phyloP scores from a whole-genome alignment of 2,888 invertebrate species.

The Troides aeacus region DNA sequence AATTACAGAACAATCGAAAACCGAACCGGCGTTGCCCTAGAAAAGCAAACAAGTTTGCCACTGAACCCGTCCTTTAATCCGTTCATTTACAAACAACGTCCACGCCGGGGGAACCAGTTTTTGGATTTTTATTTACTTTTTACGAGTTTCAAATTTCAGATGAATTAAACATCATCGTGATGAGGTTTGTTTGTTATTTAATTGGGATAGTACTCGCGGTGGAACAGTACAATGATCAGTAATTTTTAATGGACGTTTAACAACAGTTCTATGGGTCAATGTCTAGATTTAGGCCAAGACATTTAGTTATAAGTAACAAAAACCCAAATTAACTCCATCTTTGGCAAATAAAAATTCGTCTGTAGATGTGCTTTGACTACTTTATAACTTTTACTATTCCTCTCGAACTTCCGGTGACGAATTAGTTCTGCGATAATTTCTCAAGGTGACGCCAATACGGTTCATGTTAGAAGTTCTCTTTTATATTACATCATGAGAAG shows the following conservation, averaged over 20 bases:
- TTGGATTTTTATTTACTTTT: slow-evolving; percentile 3
- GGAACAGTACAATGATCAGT: neutral
- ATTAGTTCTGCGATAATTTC: too few species aligned
- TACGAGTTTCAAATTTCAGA: slow-evolving; percentile 7
- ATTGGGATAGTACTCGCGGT: neutral
- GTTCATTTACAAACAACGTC: slow-evolving; percentile 20
- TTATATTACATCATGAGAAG: too few species aligned
- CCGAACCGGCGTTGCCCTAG: neutral
- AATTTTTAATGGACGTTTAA: neutral
- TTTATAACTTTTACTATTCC: too few species aligned
- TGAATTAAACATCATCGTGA: slow-evolving; percentile 3
- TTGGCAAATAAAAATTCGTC: too few species aligned
- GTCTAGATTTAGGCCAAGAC: neutral
- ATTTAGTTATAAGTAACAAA: too few species aligned
- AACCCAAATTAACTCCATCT: too few species aligned
- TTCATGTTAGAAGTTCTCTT: too few species aligned
- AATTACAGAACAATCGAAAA: slow-evolving; percentile 2
- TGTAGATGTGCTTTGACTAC: too few species aligned
- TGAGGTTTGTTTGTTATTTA: neutral
- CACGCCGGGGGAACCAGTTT: slow-evolving; percentile 6
- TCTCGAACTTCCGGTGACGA: too few species aligned
- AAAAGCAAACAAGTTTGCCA: slow-evolving; percentile 14
- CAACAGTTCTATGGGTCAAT: neutral
- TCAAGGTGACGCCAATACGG: too few species aligned
- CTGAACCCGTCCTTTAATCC: slow-evolving; percentile 8